phyloP scores from a whole-genome alignment of 2,797 vertebrate genomes.

The Acipenser transmontanus region DNA sequence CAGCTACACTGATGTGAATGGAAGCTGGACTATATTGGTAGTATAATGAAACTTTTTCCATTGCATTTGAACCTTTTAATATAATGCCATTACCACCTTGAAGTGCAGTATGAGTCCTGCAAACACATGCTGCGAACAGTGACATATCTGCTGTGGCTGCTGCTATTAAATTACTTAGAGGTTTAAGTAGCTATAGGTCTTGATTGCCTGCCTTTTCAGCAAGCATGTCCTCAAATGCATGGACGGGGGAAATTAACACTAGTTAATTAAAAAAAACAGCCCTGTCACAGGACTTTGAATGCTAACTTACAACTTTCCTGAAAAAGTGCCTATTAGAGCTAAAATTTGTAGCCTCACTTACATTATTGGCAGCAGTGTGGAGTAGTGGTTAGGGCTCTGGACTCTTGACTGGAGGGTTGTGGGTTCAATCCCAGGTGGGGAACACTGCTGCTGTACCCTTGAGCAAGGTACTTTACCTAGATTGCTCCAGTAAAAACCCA shows the following conservation, averaged over 20 bases:
- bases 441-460: too few species aligned
- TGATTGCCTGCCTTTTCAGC: not conserved
- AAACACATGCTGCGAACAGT: not conserved
- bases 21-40: too few species aligned
- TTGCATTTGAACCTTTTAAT: too few species aligned
- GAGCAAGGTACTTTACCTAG: too few species aligned
- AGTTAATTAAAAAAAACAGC: not conserved
- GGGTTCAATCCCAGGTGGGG: too few species aligned
- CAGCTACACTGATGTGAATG: too few species aligned
- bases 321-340: constrained; percentile 14
- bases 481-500: too few species aligned
- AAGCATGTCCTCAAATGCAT: not conserved
- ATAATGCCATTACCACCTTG: too few species aligned
- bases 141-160: not conserved
- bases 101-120: not conserved
- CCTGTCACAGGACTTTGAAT: constrained; percentile 14
- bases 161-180: not conserved
- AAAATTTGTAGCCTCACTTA: constrained; percentile 19
- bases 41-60: too few species aligned
- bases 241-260: not conserved
- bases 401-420: too few species aligned
- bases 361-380: not conserved
- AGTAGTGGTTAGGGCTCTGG: too few species aligned
- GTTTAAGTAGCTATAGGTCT: not conserved
- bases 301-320: constrained; percentile 16